phyloP scores from a whole-genome alignment of 2,888 invertebrate genomes.

The Orchesellides sinensis region DNA sequence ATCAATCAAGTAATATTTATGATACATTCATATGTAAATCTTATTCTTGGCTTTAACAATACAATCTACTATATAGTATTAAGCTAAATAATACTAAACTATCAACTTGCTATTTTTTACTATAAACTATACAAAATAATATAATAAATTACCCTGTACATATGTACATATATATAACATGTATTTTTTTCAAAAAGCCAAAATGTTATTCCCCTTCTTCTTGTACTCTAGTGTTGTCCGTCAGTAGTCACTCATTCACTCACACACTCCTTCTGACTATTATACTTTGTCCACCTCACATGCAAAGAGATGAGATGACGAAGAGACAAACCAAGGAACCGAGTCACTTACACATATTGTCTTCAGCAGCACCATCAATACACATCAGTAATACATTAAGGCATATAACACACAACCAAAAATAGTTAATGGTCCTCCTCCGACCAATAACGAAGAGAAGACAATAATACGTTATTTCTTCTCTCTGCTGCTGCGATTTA shows the following conservation, averaged over 20 bases:
- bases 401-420: not conserved
- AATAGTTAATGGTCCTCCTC: too few relatives aligned
- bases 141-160: not conserved
- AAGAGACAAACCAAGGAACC: conserved; percentile 11
- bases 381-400: not conserved
- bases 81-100: too few relatives aligned
- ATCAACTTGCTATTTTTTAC: too few relatives aligned
- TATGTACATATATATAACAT: not conserved
- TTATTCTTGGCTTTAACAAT: not conserved
- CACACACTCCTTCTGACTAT: conserved; percentile 62
- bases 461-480: too few relatives aligned
- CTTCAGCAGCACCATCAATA: not conserved
- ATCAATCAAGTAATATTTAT: too few relatives aligned
- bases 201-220: too few relatives aligned
- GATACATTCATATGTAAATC: too few relatives aligned
- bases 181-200: not conserved
- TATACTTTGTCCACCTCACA: not conserved
- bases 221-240: too few relatives aligned
- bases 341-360: too few relatives aligned
- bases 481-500: too few relatives aligned
- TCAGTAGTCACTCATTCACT: conserved; percentile 68
- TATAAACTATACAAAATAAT: not conserved
- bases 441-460: too few relatives aligned
- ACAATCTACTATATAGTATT: not conserved
- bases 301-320: too few relatives aligned